Base-by-base conservation (phyloP, 2,888 invertebrate species). In the Allacma fusca region DNA sequence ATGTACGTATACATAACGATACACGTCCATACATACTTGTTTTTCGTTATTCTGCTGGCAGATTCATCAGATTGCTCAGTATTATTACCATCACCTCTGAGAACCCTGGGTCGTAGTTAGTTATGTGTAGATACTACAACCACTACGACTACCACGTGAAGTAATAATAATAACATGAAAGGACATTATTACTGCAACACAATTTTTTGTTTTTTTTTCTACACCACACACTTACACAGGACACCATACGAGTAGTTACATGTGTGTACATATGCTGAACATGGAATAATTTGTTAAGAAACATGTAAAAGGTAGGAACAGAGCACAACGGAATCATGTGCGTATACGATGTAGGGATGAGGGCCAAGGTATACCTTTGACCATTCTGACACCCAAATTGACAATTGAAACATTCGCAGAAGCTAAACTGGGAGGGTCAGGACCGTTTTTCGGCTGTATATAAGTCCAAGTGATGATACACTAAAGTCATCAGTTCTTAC, bases 391-490 rank as follows among this genome's bases (percentile, higher is more conserved):
- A 59, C 59, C 59, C 19, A n/a, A 59, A 59, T 59, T 59, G 59
- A 13, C 59, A 59, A 59, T 59, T 59, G 5, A n/a, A 59, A 59
- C 59, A 23, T 59, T 5, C 19, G 19, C 59, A n/a, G 7, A 7
- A 59, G 19, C 23, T 59, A n/a, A 24, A 29, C 34, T 28, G 67
- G 67, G 67, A 26, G 29, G 67, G 29, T n/a, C 67, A 29, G 29
- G 26, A 29, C 65, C 29, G 28, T 29, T 29, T 67, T 67, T 67
- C 29, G 67, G 67, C 67, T 67, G 26, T 67, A 67, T 67, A 67
- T 67, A 67, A 67, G 26, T 28, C 13, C 24, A 24, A 26, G 5
- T 13, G 40, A 28, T 34, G 13, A 19, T 19, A 21, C 34, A n/a
- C 13, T 29, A 9, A 67, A 28, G 16, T 29, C 19, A 59, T 59